phyloP scores from a whole-genome alignment of 2,113 vertebrate genomes.

The Stictonetta naevosa region DNA sequence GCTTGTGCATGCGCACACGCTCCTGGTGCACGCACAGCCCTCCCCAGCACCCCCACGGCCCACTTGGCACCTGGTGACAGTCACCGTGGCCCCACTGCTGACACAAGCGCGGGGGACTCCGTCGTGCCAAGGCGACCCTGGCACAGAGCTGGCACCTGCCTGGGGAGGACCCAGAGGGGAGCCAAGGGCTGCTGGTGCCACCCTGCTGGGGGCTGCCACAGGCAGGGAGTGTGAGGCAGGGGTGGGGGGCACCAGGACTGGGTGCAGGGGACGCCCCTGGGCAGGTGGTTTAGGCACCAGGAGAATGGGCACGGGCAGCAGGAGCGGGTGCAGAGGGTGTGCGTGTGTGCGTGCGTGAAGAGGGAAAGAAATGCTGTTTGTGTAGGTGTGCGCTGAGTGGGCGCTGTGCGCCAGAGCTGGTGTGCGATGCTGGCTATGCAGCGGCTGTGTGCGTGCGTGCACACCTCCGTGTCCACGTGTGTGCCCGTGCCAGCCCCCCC shows the following conservation, averaged over 20 bases:
- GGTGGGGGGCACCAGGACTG: background rate
- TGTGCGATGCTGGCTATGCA: rapidly evolving
- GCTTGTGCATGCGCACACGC: rapidly evolving
- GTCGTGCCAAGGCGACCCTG: slow-evolving; percentile 24
- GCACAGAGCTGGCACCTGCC: background rate
- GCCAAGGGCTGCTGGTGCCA: background rate
- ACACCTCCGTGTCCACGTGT: background rate
- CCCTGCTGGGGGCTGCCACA: too few species aligned
- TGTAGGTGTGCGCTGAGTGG: background rate
- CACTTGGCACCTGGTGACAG: background rate
- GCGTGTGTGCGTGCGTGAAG: background rate
- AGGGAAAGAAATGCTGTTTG: background rate
- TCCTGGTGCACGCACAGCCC: background rate
- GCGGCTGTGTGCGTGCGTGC: rapidly evolving
- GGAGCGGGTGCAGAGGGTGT: background rate
- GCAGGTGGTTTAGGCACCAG: background rate
- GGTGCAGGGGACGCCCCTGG: background rate
- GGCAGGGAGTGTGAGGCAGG: background rate
- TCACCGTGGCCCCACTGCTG: background rate
- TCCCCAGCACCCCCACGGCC: too few species aligned
- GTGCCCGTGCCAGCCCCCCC: rapidly evolving
- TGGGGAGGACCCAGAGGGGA: background rate
- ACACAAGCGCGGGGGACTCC: background rate
- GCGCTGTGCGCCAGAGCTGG: background rate
- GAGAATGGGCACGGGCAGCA: background rate